Conservation (phyloP, 2,113 vertebrate species). For the Corydoras maculifer region DNA sequence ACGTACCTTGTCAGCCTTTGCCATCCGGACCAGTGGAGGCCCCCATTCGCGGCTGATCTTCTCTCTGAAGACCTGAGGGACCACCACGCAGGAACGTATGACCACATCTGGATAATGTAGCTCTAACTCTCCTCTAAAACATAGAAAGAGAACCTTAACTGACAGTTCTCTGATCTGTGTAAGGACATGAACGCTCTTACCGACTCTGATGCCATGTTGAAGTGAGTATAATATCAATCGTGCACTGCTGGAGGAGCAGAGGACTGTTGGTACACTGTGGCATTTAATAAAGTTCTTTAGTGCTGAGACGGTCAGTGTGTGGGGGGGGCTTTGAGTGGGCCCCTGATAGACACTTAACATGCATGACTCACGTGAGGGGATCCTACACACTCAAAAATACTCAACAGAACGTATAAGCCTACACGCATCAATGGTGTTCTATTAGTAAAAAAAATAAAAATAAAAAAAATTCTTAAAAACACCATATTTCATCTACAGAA, state of each 20-base stretch:
- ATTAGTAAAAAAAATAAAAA: too few relatives aligned
- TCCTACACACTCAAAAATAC: constrained; percentile 33
- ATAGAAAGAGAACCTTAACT: constrained; percentile 8
- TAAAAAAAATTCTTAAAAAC: neutral
- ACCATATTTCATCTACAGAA: too few relatives aligned
- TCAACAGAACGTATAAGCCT: constrained; percentile 6
- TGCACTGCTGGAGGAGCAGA: neutral
- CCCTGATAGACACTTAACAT: constrained; percentile 26
- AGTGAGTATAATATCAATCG: neutral
- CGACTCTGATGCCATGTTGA: too few relatives aligned
- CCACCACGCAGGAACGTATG: constrained; percentile 46
- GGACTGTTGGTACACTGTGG: neutral
- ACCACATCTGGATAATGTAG: constrained; percentile 56
- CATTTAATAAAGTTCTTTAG: constrained; percentile 19
- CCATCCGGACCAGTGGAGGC: constrained; percentile 48
- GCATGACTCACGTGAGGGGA: constrained; percentile 38
- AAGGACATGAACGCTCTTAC: too few relatives aligned
- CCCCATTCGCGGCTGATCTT: constrained; percentile 58
- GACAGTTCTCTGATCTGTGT: too few relatives aligned
- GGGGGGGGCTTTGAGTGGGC: constrained; percentile 43
- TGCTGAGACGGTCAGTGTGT: constrained; percentile 14
- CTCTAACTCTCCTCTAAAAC: constrained; percentile 53
- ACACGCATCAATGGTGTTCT: constrained; percentile 7
- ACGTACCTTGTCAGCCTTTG: constrained; percentile 54
- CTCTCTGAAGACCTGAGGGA: constrained; percentile 50